Base-by-base conservation (phyloP, 2,888 invertebrate species). In the Spialia ferax region DNA sequence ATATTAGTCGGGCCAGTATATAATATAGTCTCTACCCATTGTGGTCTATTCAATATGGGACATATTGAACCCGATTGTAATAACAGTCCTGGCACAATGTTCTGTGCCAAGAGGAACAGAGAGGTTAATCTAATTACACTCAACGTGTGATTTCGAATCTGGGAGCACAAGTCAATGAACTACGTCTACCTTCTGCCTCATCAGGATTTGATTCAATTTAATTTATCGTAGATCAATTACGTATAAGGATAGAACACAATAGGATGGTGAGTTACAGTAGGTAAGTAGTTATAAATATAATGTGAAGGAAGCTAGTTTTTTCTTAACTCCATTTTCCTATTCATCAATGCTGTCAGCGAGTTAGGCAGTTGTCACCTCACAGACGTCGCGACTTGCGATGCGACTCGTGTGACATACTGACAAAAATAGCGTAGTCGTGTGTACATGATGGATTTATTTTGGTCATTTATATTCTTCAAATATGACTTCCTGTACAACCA, bases 331-430 rank as follows among this genome's bases (percentile, higher is more conserved):
- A 22, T 22, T 59, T 42, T 42, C 15, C 42, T 22, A 57, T 42
- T 45, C 42, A 23, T 60, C 63, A 11, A 38, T 15, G 42, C 55
- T 55, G 63, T 63, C 38, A 29, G 20, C 63, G 18, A 38, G 55
- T 63, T 29, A 29, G 63, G 26, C 55, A 8, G 42, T 57, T 38
- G 38, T 32, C 61, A 55, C 55, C 29, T 63, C 54, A 55, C n/a
- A 29, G 20, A 29, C 56, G 29, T 20, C 45, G 56, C 45, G 38
- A 38, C 38, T 38, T 38, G 38, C 65, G 63, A 70, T 38, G 38
- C 65, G 63, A 70, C 70, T 68, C 74, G 76, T 79, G 77, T 81
- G 81, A 80, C 75, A 79, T 69, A 79, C 74, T 75, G 72, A 80
- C 79, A 63, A 78, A 83, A 83, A 83, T 80, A 82, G 76, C 66